Evolutionary conservation across 2,888 invertebrate genomes (phyloP), one percentile per base, ranked within the genome.

Genomic region (Cyrtodaria siliqua): DNA sequence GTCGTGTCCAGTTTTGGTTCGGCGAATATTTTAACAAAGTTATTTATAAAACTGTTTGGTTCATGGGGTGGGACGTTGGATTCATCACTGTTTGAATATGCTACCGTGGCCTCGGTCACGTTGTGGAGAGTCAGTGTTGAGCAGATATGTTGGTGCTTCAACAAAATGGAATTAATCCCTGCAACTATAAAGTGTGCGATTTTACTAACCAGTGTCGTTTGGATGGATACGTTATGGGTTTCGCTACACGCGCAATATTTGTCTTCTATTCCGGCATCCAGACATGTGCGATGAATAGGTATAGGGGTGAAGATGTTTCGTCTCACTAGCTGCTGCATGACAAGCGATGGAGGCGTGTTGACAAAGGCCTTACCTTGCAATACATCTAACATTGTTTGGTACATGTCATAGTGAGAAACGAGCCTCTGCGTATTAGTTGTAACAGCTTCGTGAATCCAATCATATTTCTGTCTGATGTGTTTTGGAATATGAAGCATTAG

Each of bases 381-480:
- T 44, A 97, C 93, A 91, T 97, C 96, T 16, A 94, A 81, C 57
- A 98, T 92, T 0, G 97, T 97, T 79, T 96, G 96, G 91, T 97
- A 95, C 6, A 97, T 93, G 92, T 98, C 97, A 91, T 95, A 97
- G 0, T 96, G 96, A 0, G 96, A 96, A 0, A 96, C 96, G 18
- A 98, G 94, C 61, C 96, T 83, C 29, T 86, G 77, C 1, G 95
- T 93, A 91, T 97, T 97, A 47, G 89, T 91, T 74, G 93, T 93
- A 52, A 97, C 92, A 92, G 96, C 96, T 0, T 93, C 89, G 81
- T 95, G 94, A 0, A 96, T 95, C 6, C 93, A 77, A 1, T 95
- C 94, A 91, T 95, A 96, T 63, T 94, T 94, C 16, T 94, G 90
- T 76, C 93, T 94, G 93, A 97, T 96, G 94, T 96, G 96, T 16